Evolutionary conservation across 2,888 invertebrate species (phyloP).

Genomic region (Lycaena phlaeas): DNA sequence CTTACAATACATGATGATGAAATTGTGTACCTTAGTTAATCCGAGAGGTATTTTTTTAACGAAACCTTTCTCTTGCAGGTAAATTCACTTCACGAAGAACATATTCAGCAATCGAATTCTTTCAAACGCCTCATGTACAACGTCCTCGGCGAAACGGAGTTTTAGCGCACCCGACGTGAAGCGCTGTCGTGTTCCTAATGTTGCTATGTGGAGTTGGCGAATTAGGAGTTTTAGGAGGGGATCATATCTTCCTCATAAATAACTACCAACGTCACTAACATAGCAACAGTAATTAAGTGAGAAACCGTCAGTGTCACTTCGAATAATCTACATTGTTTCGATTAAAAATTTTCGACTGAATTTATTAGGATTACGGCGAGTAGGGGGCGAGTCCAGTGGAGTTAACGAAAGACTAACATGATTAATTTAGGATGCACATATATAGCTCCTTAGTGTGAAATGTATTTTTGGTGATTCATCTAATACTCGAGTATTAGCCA

Average conservation of each 20-base stretch:
- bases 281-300: neutral
- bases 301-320: neutral
- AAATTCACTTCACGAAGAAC: slow-evolving; percentile 81
- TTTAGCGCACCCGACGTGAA: slow-evolving; percentile 35
- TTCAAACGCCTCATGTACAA: slow-evolving; percentile 94
- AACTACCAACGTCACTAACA: too few relatives aligned
- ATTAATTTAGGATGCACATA: slow-evolving; percentile 54
- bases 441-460: slow-evolving; percentile 56
- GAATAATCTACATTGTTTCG: neutral
- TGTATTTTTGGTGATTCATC: slow-evolving; percentile 66
- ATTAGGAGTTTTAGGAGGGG: neutral
- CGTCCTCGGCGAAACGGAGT: slow-evolving; percentile 85
- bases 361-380: neutral
- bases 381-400: too few relatives aligned
- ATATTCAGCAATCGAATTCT: slow-evolving; percentile 92
- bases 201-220: neutral
- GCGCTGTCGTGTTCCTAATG: neutral
- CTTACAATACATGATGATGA: too few relatives aligned
- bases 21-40: too few relatives aligned
- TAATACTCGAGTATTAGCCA: slow-evolving; percentile 72
- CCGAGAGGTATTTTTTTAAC: too few relatives aligned
- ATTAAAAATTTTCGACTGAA: neutral
- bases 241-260: too few relatives aligned
- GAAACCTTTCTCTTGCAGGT: slow-evolving; percentile 68
- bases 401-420: slow-evolving; percentile 63